Evolutionary conservation across 2,888 invertebrate species (phyloP), one percentile per base, ranked within the genome.

Genomic region (Esperia sulphurella): DNA sequence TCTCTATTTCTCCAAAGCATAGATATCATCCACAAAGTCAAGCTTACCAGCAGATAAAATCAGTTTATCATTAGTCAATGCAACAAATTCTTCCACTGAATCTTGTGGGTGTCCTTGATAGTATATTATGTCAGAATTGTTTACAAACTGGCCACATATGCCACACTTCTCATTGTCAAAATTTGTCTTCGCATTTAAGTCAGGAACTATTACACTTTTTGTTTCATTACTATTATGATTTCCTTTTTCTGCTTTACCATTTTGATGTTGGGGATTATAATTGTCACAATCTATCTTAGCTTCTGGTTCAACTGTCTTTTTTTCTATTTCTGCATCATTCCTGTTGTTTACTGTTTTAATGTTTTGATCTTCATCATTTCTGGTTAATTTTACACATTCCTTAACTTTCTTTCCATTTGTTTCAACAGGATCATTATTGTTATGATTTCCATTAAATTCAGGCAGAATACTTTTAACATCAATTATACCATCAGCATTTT

Each of bases 41-140:
- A 21, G 21, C 21, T 21, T 88, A 64, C 94, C 95, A 58, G 93
- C 93, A 62, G 94, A 94, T 50, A 95, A 78, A 13, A 94, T 92
- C 53, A 96, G 79, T 72, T 92, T 93, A 37, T 94, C 93, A 87
- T 95, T 92, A 10, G 93, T 94, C 52, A 96, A 87, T 14, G 94
- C 94, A 53, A 95, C 89, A 71, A 91, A 94, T 78, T 96, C 96
- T 69, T 95, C 95, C 43, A 93, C 91, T 44, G 95, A 93, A 75
- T 93, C 90, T 61, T 93, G 93, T 41, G 95, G 94, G 76, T 95
- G 95, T n/a, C 95, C 95, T 63, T 92, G 91, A 71, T 93, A 95
- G 39, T 93, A 90, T 51, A 87, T 78, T 28, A 89, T 74, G 54
- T 90, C 86, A 8, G 90, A 89, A 65, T 90, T 86, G 55, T 87